These are phyloP conservation scores for Atta cephalotes DNA, from an alignment of 1,140 invertebrate genomes.

Conservation along the genomic window DNA sequence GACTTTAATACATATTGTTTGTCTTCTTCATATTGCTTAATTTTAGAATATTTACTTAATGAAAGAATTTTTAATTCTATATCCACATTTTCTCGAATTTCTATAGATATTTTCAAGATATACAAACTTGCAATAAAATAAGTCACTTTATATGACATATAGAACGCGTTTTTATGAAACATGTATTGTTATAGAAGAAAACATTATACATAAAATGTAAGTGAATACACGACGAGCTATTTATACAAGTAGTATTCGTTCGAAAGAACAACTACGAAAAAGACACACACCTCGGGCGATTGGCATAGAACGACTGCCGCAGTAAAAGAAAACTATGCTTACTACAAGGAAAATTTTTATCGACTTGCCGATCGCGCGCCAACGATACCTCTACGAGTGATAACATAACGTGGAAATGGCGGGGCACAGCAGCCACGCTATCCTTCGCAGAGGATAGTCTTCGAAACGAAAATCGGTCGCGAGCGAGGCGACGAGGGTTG, in stretches of 20 bases:
- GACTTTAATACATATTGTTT: not conserved
- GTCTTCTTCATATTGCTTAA: not conserved
- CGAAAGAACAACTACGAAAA: not conserved
- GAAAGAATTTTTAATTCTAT: not conserved
- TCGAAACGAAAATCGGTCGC: conserved; percentile 71
- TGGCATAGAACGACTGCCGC: not conserved
- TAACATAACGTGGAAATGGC: conserved; percentile 70
- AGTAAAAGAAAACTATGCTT: conserved; percentile 34
- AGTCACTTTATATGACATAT: not conserved
- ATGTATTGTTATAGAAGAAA: not conserved
- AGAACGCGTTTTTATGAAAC: not conserved
- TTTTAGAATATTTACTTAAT: conserved; percentile 11
- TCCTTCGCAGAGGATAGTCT: conserved; percentile 29
- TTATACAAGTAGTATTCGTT: not conserved
- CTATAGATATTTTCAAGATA: not conserved
- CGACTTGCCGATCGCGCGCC: conserved; percentile 31
- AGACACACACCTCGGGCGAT: conserved; percentile 5
- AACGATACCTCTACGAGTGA: conserved; percentile 69
- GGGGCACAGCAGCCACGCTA: conserved; percentile 31
- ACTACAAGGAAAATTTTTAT: conserved; percentile 52
- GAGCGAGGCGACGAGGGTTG: conserved; percentile 44
- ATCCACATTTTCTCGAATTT: not conserved
- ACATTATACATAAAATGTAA: conserved; percentile 12
- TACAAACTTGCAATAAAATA: not conserved
- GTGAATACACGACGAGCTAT: not conserved